Evolutionary conservation across 2,113 vertebrate species (phyloP), one percentile per base, ranked within the genome.

Genomic region (Rafetus swinhoei): DNA sequence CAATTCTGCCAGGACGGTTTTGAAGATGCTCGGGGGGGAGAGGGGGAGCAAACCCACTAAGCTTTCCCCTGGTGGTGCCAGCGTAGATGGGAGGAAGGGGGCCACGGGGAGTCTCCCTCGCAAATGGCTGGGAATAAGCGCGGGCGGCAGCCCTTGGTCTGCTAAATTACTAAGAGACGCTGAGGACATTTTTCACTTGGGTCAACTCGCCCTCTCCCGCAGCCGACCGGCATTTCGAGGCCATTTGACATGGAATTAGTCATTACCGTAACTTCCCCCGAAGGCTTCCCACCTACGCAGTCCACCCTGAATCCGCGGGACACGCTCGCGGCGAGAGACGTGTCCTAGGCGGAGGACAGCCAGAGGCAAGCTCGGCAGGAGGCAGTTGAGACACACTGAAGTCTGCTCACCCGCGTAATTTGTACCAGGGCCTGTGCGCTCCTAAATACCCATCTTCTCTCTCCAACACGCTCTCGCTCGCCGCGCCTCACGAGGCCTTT

Each of bases 231-330:
- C 84, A 94, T 91, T 79, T 94, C 9, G 1, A 86, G 96, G 96
- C 90, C 52, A 69, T 93, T 93, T 94, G 89, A 54, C 18, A 94
- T 88, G 92, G 77, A 87, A 92, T 84, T 88, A 95, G 91, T 83
- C 93, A 85, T 95, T 94, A 93, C 84, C 54, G 62, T 95, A 91
- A 87, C 94, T 93, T 93, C 45, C 27, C 12, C 15, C 77, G 72
- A 76, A 81, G 86, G 90, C 80, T 92, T 95, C 92, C 95, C 88
- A 87, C 90, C 95, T 93, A 87, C 88, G 32, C 89, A 32, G 86
- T 86, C 80, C 55, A 76, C 91, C 82, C 88, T 50, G 81, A 77
- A 76, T 81, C 59, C 81, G 60, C 87, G 84, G 92, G 93, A 50
- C 18, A 52, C 74, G 85, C 84, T 39, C 65, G 74, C 83, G 93